phyloP scores from a whole-genome alignment of 2,888 invertebrate genomes.

The Ecliptopera silaceata region DNA sequence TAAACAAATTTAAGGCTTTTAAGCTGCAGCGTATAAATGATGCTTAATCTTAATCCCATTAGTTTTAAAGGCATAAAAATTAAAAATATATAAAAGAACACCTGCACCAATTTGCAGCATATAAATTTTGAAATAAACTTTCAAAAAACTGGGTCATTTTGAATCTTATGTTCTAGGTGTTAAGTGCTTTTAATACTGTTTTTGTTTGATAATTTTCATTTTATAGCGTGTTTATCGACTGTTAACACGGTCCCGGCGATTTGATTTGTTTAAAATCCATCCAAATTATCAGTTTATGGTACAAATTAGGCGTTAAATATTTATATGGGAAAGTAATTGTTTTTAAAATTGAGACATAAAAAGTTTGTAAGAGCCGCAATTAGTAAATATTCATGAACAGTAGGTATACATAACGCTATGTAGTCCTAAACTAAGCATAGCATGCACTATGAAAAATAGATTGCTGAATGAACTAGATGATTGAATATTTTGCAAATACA shows the following conservation, averaged over 20 bases:
- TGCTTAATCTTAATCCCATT: slow-evolving; percentile 10
- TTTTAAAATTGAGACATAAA: slow-evolving; percentile 4
- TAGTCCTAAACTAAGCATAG: too few relatives aligned
- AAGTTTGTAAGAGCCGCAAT: neutral
- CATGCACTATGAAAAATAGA: too few relatives aligned
- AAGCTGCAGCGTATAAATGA: neutral
- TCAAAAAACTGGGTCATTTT: slow-evolving; percentile 13
- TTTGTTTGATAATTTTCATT: slow-evolving; percentile 30
- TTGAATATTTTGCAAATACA: too few relatives aligned
- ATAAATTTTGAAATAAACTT: too few relatives aligned
- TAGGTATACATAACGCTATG: too few relatives aligned
- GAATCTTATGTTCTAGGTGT: slow-evolving; percentile 6
- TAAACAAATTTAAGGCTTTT: slow-evolving; percentile 15
- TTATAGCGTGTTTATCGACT: slow-evolving; percentile 34
- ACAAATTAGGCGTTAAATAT: slow-evolving; percentile 13
- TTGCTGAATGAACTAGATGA: too few relatives aligned
- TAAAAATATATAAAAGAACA: slow-evolving; percentile 22
- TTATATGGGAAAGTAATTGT: slow-evolving; percentile 18
- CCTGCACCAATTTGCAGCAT: slow-evolving; percentile 28
- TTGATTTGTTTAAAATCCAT: slow-evolving; percentile 36
- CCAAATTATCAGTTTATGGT: slow-evolving; percentile 28
- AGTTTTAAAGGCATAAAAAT: slow-evolving; percentile 21
- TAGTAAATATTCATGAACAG: too few relatives aligned
- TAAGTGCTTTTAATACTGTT: slow-evolving; percentile 15
- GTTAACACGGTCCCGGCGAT: slow-evolving; percentile 30